Percentiles rank a stretch among this genome's conserved stretches.
Evolutionary conservation across 2,888 invertebrate species (phyloP).

Genomic region (Malthinus flaveolus): DNA sequence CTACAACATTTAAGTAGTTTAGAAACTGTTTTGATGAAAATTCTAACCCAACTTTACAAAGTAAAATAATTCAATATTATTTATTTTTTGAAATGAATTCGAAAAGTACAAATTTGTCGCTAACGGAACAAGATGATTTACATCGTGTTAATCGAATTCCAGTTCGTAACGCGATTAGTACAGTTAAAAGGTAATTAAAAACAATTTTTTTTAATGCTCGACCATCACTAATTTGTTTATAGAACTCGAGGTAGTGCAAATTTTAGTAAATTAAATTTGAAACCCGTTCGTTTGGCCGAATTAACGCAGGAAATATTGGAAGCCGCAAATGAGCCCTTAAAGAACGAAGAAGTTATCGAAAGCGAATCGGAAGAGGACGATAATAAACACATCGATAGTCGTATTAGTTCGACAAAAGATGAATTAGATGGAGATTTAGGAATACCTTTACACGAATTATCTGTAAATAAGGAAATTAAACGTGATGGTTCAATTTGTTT

Average conservation of each 20-base stretch:
- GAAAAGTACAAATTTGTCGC: not conserved
- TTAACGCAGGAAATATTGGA: constrained; percentile 29
- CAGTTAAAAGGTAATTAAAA: constrained; percentile 7
- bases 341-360: too few relatives aligned
- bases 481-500: too few relatives aligned
- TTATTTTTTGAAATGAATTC: not conserved
- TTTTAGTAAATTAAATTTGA: constrained; percentile 9
- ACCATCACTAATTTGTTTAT: not conserved
- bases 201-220: not conserved
- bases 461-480: not conserved
- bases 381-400: too few relatives aligned
- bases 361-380: too few relatives aligned
- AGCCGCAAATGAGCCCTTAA: constrained; percentile 25
- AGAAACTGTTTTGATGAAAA: not conserved
- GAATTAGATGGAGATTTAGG: not conserved
- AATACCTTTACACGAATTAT: not conserved
- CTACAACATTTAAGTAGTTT: too few relatives aligned
- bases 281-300: constrained; percentile 26
- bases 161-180: not conserved
- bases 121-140: not conserved
- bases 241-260: not conserved
- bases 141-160: not conserved
- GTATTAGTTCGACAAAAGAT: not conserved
- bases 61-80: not conserved
- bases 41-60: not conserved